These are phyloP conservation scores for Agrenia bidenticulata DNA, from an alignment of 2,888 invertebrate genomes.

Conservation along the genomic window DNA sequence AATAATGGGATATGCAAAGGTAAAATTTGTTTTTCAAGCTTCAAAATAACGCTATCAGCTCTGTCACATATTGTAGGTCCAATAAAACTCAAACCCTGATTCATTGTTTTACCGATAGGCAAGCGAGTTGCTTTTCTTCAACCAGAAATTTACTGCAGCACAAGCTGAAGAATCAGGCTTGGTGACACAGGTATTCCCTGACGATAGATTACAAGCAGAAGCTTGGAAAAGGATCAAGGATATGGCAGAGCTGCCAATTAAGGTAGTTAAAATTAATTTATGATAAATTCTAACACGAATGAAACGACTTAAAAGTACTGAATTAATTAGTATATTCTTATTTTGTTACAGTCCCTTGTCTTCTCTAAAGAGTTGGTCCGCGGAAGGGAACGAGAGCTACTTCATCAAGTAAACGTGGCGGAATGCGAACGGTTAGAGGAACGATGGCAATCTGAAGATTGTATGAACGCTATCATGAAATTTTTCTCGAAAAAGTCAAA, in stretches of 20 bases:
- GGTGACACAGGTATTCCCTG: constrained; percentile 74
- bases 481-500: constrained; percentile 58
- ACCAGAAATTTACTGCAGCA: constrained; percentile 72
- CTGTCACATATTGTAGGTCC: neutral
- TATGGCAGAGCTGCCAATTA: constrained; percentile 56
- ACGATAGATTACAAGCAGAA: constrained; percentile 63
- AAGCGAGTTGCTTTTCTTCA: constrained; percentile 64
- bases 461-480: constrained; percentile 63
- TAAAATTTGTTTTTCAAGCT: constrained; percentile 55
- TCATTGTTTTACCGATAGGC: constrained; percentile 56
- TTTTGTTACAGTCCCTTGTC: constrained; percentile 62
- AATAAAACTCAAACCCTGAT: neutral
- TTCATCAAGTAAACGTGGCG: constrained; percentile 67
- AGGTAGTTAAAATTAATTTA: constrained; percentile 42
- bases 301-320: no score
- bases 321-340: no score
- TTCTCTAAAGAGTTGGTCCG: constrained; percentile 72
- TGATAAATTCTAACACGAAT: constrained; percentile 5
- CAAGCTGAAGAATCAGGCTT: constrained; percentile 79
- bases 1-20: constrained; percentile 79
- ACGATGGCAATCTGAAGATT: constrained; percentile 68
- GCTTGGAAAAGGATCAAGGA: constrained; percentile 60
- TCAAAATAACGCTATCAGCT: neutral
- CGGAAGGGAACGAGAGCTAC: constrained; percentile 62
- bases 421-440: constrained; percentile 70